Evolutionary conservation across 2,797 vertebrate genomes (phyloP), one percentile per base, ranked within the genome.

Genomic region (Pterois miles): DNA sequence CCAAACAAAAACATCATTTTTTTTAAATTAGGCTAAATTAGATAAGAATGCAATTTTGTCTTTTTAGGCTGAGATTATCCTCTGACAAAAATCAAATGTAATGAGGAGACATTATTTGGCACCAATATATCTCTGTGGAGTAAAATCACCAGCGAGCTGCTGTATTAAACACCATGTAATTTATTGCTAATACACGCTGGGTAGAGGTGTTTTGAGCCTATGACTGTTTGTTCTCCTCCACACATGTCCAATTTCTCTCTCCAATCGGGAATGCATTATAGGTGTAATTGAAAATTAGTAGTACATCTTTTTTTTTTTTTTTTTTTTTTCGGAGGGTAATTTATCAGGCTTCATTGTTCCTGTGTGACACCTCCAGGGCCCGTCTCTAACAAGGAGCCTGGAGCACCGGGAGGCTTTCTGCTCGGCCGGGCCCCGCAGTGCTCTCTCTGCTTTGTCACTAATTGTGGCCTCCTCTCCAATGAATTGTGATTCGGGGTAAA

Each of bases 201-300:
- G 78, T 81, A 68, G 83, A 84, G 68, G 58, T 78, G 89, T 71
- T 83, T 85, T 74, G 86, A 94, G 90, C 90, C 91, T 88, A 90
- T 92, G 91, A 87, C 67, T 94, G 92, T 94, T 95, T 94, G 92
- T 96, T 96, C 96, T 94, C 92, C 71, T 81, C 58, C 81, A 75
- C 95, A 93, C 94, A 95, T 96, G 95, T 96, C 96, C 92, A 97
- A 97, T 98, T 97, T 97, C 95, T 96, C 89, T 81, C 96, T 97
- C 95, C 97, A 97, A 97, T 98, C 95, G 96, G 95, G 95, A 96
- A 96, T 96, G 96, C 96, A 98, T 98, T 98, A 97, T 97, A 96
- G 97, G 96, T 97, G 97, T 99, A 99, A 99, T 99, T 99, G 98
- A 99, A 99, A 99, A 99, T 99, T 98, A 99, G 97, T 95, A 95